These are phyloP conservation scores for Molossus molossus DNA, from an alignment of 2,797 vertebrate genomes.

Conservation along the genomic window DNA sequence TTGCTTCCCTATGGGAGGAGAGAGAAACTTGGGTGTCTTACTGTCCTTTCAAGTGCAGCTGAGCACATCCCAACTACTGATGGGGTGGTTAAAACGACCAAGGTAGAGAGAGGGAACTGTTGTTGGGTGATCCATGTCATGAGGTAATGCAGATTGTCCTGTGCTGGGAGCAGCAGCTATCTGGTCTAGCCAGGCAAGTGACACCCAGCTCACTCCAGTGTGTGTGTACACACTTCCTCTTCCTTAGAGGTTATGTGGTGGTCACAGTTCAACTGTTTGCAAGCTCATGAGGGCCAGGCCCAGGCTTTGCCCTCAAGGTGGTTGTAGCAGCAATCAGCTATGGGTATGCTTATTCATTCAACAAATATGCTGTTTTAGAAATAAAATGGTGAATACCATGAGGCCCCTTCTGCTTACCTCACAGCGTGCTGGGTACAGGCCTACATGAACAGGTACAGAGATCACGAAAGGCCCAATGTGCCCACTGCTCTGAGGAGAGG, in stretches of 20 bases:
- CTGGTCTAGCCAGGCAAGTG: neutral
- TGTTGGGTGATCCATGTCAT: rapidly evolving
- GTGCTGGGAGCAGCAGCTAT: neutral
- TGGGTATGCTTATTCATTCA: neutral
- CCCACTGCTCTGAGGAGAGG: neutral
- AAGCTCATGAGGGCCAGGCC: neutral
- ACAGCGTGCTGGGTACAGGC: neutral
- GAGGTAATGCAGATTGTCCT: neutral
- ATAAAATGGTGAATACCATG: neutral
- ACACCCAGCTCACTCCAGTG: neutral
- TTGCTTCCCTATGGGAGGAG: neutral
- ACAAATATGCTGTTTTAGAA: neutral
- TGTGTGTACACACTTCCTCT: neutral
- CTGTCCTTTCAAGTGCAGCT: neutral
- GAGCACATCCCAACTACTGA: neutral
- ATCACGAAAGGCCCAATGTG: neutral
- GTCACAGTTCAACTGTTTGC: neutral
- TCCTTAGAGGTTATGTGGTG: neutral
- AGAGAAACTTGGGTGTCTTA: neutral
- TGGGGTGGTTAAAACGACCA: neutral
- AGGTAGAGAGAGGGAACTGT: neutral
- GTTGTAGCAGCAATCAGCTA: neutral
- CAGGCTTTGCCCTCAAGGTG: neutral
- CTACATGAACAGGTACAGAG: neutral
- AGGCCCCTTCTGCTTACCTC: neutral